phyloP scores from a whole-genome alignment of 2,888 invertebrate species.

The Autographa pulchrina region DNA sequence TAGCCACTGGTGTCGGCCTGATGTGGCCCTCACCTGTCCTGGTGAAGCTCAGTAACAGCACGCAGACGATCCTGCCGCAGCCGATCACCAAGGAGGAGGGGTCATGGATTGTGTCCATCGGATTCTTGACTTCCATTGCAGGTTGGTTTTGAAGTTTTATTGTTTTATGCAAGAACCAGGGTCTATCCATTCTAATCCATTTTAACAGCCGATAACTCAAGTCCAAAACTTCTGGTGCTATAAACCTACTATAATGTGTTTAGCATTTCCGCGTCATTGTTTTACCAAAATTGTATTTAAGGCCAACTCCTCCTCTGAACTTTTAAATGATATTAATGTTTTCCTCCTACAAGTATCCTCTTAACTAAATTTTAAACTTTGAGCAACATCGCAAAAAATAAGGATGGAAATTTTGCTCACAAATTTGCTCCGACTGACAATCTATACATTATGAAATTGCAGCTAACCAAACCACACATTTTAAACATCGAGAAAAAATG shows the following conservation, averaged over 20 bases:
- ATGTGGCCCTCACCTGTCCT: slow-evolving; percentile 69
- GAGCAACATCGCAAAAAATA: too few species aligned
- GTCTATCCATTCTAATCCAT: slow-evolving; percentile 32
- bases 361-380: too few species aligned
- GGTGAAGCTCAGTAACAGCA: slow-evolving; percentile 61
- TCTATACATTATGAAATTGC: background rate
- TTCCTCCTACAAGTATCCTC: too few species aligned
- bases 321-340: background rate
- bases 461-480: background rate
- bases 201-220: too few species aligned
- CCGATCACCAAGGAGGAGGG: slow-evolving; percentile 65
- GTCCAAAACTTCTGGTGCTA: too few species aligned
- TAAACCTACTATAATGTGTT: too few species aligned
- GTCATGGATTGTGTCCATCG: slow-evolving; percentile 67
- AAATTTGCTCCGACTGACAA: too few species aligned
- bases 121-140: slow-evolving; percentile 64
- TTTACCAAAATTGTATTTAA: too few species aligned
- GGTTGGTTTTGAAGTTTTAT: slow-evolving; percentile 48
- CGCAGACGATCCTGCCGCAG: slow-evolving; percentile 52
- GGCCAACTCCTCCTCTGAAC: too few species aligned
- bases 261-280: too few species aligned
- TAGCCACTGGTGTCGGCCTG: slow-evolving; percentile 3
- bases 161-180: background rate
- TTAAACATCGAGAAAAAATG: background rate
- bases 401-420: too few species aligned